These are phyloP conservation scores for Halcyon malimbica DNA, from an alignment of 2,113 vertebrate species.

Conservation along the genomic window DNA sequence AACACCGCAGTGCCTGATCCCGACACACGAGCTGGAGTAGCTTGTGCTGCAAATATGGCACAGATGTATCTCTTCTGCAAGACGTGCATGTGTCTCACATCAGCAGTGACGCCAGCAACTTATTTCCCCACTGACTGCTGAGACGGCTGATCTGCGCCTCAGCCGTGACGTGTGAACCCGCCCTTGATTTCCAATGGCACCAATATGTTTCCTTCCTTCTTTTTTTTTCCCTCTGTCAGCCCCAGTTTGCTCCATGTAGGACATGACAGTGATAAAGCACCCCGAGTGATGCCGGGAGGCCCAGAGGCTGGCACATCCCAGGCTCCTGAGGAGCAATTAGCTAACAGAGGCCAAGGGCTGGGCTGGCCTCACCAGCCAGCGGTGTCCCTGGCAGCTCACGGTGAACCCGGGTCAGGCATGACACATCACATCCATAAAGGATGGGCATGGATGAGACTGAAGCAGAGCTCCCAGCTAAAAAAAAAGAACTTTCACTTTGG, in stretches of 20 bases:
- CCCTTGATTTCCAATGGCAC: neutral
- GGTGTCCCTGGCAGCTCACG: neutral
- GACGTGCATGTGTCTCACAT: slow-evolving; percentile 18
- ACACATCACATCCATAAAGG: neutral
- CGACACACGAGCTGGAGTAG: neutral
- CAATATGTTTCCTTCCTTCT: neutral
- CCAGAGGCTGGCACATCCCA: neutral
- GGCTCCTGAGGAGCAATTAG: neutral
- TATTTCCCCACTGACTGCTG: slow-evolving; percentile 51
- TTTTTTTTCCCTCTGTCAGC: neutral
- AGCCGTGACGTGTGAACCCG: neutral
- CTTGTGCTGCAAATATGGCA: slow-evolving; percentile 12
- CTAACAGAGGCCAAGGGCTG: neutral
- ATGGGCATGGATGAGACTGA: neutral
- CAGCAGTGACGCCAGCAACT: slow-evolving; percentile 53
- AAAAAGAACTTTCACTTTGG: fast-evolving
- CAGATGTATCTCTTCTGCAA: neutral
- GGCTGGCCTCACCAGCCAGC: neutral
- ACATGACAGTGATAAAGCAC: neutral
- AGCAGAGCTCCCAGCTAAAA: neutral
- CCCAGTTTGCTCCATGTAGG: neutral
- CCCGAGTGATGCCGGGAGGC: neutral
- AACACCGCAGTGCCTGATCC: neutral
- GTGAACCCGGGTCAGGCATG: neutral
- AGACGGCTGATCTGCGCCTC: neutral